Conservation (phyloP, 2,888 invertebrate species). For the Baronia brevicornis region DNA sequence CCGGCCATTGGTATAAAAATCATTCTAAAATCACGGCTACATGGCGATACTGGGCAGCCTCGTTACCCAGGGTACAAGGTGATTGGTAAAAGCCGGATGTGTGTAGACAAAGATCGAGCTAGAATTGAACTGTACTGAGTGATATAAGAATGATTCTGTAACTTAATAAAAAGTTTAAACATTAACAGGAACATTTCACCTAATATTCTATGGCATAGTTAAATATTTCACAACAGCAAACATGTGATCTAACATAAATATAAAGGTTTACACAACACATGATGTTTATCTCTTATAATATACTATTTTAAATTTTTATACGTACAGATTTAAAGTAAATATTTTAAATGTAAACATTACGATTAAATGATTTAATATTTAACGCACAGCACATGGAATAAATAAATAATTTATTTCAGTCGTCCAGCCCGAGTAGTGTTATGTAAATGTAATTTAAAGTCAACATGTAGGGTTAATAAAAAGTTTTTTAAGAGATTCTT, state of each 20-base stretch:
- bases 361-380: slow-evolving; percentile 8
- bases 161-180: slow-evolving; percentile 3
- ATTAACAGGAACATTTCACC: slow-evolving; percentile 1
- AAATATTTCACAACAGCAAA: slow-evolving; percentile 6
- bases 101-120: no score
- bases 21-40: no score
- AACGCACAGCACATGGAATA: slow-evolving; percentile 2
- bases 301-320: slow-evolving; percentile 2
- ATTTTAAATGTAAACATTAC: slow-evolving; percentile 4
- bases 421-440: no score
- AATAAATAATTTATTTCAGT: slow-evolving; percentile 9
- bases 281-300: slow-evolving; percentile 12
- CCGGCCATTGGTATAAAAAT: no score
- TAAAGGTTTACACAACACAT: slow-evolving; percentile 15
- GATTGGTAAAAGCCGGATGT: no score
- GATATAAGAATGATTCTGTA: neutral
- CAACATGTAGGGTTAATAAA: no score
- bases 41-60: no score
- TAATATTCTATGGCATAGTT: slow-evolving; percentile 11
- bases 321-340: slow-evolving; percentile 8
- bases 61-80: no score
- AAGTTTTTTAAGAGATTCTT: no score
- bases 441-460: no score
- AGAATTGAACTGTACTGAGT: no score
- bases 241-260: slow-evolving; percentile 16